Percentiles rank a stretch among this genome's conserved stretches.
Conservation (phyloP, 2,113 vertebrate species). For the Lontra canadensis region DNA sequence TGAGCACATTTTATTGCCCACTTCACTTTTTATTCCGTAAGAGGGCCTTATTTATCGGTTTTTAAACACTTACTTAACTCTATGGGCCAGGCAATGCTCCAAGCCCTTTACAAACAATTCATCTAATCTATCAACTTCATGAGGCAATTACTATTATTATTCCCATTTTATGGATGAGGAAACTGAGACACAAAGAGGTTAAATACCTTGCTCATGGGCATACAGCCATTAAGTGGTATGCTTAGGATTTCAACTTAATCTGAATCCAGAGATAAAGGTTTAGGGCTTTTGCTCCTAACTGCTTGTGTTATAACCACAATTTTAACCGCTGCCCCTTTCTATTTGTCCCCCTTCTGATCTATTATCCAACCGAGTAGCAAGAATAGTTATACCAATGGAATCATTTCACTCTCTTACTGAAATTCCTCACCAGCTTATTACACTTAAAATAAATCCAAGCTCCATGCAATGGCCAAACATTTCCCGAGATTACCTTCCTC, state of each 20-base stretch:
- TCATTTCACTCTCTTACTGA: not conserved
- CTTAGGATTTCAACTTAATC: not conserved
- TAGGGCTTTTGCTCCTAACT: not conserved
- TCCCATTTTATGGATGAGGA: not conserved
- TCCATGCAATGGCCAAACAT: not conserved
- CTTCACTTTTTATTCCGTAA: not conserved
- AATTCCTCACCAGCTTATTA: not conserved
- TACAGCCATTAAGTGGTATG: not conserved
- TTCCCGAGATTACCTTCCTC: not conserved
- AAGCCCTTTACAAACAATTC: not conserved
- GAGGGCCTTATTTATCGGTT: not conserved
- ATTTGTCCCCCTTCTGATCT: not conserved
- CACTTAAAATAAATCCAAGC: not conserved
- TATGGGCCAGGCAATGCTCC: not conserved
- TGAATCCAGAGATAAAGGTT: not conserved
- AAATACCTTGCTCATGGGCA: not conserved
- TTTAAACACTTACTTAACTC: not conserved
- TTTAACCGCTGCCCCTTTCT: not conserved
- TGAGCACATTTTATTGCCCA: not conserved
- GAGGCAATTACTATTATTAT: not conserved
- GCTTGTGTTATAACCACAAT: not conserved
- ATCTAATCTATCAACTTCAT: not conserved
- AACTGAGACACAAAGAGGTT: not conserved
- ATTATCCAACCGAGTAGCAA: slow-evolving; percentile 18
- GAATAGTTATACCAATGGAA: not conserved